Evolutionary conservation across 2,888 invertebrate genomes (phyloP), one percentile per base, ranked within the genome.

Genomic region (Netelia virgata): DNA sequence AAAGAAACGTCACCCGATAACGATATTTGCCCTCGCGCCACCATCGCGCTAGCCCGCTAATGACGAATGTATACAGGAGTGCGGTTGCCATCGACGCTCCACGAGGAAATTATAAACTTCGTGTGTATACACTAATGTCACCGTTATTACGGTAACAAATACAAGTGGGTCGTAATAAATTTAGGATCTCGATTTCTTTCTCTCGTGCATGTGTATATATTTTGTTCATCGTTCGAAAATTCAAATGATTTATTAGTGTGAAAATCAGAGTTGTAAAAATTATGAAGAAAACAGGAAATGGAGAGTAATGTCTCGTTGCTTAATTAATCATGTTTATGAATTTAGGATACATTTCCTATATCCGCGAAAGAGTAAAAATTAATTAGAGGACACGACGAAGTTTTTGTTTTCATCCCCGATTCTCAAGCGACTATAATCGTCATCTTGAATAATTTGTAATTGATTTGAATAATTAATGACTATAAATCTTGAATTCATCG

Each of bases 1-100:
- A 73, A 87, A 81, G 75, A 84, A 87, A 81, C 82, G 81, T 87
- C 85, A 85, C 76, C 86, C 66, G 87, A 87, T 87, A 87, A 87
- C 86, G 83, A 86, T 87, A 87, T 87, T 87, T 87, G 83, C 76
- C 83, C 85, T 87, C 75, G 69, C 68, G 63, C 64, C 80, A 83
- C 77, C 81, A 72, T 73, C 82, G 73, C 84, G 76, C 85, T 72
- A 72, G 73, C 72, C 79, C 77, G 84, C 81, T 85, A 86, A 83
- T 87, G 83, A 87, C 78, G 82, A 87, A 85, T 68, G 82, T 76
- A 82, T 82, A 85, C 84, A 82, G 18, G 23, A 78, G 61, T 78
- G 79, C 66, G 79, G 72, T 79, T 73, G 66, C 83, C 61, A 72
- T 66, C 50, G 36, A 18, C 53, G 61, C 63, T 55, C 64, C 55